A percentile compares a stretch with the other conserved stretches of the same genome.
Evolutionary conservation across 2,797 vertebrate species (phyloP).

Genomic region (Atherinosoma microstoma): DNA sequence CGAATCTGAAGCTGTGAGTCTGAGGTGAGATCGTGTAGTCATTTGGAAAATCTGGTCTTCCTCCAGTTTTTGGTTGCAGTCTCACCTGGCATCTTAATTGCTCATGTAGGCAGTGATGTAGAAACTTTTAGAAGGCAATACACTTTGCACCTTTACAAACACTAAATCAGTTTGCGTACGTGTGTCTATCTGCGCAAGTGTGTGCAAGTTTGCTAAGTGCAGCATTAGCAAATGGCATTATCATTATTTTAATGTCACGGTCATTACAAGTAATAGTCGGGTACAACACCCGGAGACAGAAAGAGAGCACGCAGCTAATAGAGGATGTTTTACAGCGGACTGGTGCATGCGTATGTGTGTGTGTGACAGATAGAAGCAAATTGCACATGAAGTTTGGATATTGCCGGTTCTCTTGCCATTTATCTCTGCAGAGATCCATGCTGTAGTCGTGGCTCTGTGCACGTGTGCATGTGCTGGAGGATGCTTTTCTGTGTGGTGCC

Average conservation of each 20-base stretch:
- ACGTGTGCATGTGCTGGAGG: constrained; percentile 17
- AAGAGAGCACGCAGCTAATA: constrained; percentile 74
- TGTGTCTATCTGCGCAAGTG: constrained; percentile 34
- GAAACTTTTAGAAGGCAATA: constrained; percentile 3
- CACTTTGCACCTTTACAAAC: constrained; percentile 19
- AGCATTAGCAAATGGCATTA: constrained; percentile 75
- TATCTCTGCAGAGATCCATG: constrained; percentile 25
- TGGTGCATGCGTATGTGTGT: constrained; percentile 13
- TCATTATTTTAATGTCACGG: constrained; percentile 85
- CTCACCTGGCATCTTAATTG: background rate
- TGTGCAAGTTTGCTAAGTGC: constrained; percentile 71
- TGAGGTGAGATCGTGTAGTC: background rate
- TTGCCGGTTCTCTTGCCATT: constrained; percentile 35
- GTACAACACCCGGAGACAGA: constrained; percentile 74
- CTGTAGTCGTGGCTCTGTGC: constrained; percentile 18
- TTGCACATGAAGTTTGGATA: constrained; percentile 48
- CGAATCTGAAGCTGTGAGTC: background rate
- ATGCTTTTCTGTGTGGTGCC: constrained; percentile 26
- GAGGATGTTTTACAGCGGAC: constrained; percentile 65
- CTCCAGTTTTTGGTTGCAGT: background rate
- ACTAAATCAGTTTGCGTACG: constrained; percentile 24
- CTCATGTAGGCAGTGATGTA: background rate
- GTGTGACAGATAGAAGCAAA: constrained; percentile 42
- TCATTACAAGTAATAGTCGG: constrained; percentile 83
- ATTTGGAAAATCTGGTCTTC: background rate